Evolutionary conservation across 2,113 vertebrate species (phyloP).

Genomic region (Rhizomys pruinosus): DNA sequence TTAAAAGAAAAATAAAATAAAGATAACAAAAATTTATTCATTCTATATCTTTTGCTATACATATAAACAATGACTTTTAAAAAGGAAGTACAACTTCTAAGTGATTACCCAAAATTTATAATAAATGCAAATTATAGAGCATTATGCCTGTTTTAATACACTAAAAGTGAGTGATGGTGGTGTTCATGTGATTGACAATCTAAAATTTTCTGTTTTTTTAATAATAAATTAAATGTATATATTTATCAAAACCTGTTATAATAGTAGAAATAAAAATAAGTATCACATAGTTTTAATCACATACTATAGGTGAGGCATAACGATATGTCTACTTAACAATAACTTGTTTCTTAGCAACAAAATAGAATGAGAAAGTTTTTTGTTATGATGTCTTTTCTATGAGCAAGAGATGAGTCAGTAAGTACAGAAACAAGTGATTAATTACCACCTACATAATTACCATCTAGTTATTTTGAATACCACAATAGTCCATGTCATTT

Average conservation of each 20-base stretch:
- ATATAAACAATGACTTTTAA: not conserved
- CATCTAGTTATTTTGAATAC: conserved; percentile 49
- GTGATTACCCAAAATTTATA: not conserved
- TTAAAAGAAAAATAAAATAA: not conserved
- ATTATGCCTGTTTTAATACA: not conserved
- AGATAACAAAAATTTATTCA: not conserved
- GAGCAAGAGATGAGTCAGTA: conserved; percentile 59
- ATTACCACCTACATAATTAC: conserved; percentile 35
- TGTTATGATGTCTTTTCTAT: not conserved
- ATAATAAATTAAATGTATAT: not conserved
- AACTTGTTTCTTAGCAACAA: not conserved
- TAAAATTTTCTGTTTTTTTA: not conserved
- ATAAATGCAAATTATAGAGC: not conserved
- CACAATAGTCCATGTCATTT: not conserved
- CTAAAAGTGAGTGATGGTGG: not conserved
- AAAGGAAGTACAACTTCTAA: accelerated
- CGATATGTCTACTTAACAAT: not conserved
- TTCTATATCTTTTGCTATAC: not conserved
- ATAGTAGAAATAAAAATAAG: not conserved
- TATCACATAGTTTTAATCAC: not conserved
- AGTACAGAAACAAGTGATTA: conserved; percentile 56
- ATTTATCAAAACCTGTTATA: not conserved
- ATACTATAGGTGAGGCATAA: not conserved
- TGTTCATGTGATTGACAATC: not conserved
- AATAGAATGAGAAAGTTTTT: conserved; percentile 32